Base-by-base conservation (phyloP, 2,888 invertebrate genomes). In the Hanleya hanleyi region DNA sequence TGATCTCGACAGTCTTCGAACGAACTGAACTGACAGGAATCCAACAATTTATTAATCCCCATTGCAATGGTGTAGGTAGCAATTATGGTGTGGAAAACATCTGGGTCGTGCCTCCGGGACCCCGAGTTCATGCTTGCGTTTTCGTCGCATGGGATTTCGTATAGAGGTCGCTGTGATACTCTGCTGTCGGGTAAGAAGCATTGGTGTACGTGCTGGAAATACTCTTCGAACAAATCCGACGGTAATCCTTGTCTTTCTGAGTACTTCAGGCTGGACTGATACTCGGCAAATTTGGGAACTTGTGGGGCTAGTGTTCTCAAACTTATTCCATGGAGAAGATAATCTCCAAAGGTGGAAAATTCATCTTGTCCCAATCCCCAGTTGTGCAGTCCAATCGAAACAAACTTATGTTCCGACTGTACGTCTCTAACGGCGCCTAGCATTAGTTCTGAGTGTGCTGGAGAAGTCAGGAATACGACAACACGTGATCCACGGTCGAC, bases 151-250 rank as follows among this genome's bases (percentile, higher is more conserved):
- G 2, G 29, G 18, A 15, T 15, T 29, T 4, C 12, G 57, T 57
- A 57, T 15, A 57, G 12, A 9, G 12, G 22, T 22, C 32, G 18
- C 26, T 29, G 57, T 15, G 22, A 29, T 22, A 26, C 5, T 26
- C 26, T 22, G 15, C 26, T 29, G 32, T 77, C 70, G 5, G 51
- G n/a, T 18, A 86, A 68, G 1, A 70, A 70, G 67, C 87, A 87
- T 47, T 77, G 41, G 67, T 82, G 81, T 12, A 86, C 79, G 3
- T 80, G 78, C 77, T 91, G 90, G 82, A 88, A 91, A 71, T 88
- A 91, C 71, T 91, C 91, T 15, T 90, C 89, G 73, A 90, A 90
- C 91, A 91, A 91, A 9, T 84, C 84, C 50, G 84, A 79, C 3
- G 91, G 90, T 62, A 91, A 87, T 0, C 79, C 80, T 22, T 29